phyloP scores from a whole-genome alignment of 2,113 vertebrate species.

The Leptocoma aspasia region DNA sequence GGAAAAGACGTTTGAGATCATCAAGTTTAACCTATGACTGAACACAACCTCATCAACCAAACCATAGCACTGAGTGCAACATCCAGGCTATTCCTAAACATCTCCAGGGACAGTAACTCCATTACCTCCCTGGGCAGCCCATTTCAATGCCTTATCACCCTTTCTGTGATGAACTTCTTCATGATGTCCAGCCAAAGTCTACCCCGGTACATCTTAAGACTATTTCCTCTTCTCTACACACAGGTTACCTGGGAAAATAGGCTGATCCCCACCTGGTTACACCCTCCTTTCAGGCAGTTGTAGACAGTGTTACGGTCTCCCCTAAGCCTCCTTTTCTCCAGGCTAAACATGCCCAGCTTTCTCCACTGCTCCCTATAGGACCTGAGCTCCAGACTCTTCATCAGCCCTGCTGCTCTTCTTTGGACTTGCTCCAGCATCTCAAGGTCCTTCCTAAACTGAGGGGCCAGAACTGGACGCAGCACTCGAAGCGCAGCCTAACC shows the following conservation, averaged over 20 bases:
- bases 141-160: not conserved
- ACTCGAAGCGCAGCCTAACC: not conserved
- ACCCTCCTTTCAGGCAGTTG: not conserved
- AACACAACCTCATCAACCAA: not conserved
- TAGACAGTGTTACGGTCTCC: no score
- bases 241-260: accelerated
- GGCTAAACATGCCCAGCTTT: not conserved
- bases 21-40: not conserved
- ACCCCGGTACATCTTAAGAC: no score
- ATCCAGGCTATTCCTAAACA: no score
- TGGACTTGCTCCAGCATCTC: not conserved
- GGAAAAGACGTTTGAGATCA: not conserved
- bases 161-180: not conserved
- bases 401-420: not conserved
- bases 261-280: not conserved
- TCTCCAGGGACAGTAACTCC: not conserved
- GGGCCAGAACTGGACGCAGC: not conserved
- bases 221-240: not conserved
- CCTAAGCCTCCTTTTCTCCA: not conserved
- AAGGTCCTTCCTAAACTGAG: not conserved
- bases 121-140: not conserved
- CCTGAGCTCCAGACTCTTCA: not conserved
- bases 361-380: accelerated
- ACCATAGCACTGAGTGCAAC: not conserved
- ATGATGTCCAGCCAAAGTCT: no score